A percentile compares a stretch with the other conserved stretches of the same genome.
phyloP scores from a whole-genome alignment of 2,888 invertebrate species.

The Caenorhabditis becei region DNA sequence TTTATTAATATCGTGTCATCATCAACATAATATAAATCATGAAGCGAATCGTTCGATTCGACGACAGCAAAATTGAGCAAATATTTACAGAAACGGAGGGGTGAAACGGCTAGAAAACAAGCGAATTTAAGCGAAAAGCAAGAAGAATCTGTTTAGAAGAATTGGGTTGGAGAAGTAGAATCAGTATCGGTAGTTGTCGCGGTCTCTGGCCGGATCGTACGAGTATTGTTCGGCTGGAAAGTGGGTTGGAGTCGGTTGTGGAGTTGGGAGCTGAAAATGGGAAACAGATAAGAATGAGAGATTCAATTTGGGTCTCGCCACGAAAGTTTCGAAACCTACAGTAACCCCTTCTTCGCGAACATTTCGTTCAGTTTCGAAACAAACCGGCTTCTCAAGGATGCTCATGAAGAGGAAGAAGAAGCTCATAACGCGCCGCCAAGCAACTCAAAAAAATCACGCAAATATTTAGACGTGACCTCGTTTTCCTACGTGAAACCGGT shows the following conservation, averaged over 20 bases:
- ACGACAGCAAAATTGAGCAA: constrained; percentile 65
- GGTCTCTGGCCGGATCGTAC: constrained; percentile 66
- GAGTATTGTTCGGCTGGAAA: constrained; percentile 66
- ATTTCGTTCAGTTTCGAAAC: not conserved
- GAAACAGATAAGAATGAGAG: too few relatives aligned
- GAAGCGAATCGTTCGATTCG: not conserved
- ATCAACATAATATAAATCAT: constrained; percentile 7
- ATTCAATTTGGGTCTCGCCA: too few relatives aligned
- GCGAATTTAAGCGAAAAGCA: constrained; percentile 9
- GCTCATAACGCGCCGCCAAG: too few relatives aligned
- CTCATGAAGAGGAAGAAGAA: too few relatives aligned
- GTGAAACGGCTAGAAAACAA: not conserved
- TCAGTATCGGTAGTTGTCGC: constrained; percentile 68
- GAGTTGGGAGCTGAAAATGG: constrained; percentile 54
- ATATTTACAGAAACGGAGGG: constrained; percentile 60
- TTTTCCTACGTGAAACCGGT: constrained; percentile 20
- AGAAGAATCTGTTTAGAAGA: constrained; percentile 37
- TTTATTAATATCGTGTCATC: constrained; percentile 57
- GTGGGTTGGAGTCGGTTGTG: constrained; percentile 61
- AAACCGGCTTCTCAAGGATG: not conserved
- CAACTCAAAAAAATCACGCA: constrained; percentile 21
- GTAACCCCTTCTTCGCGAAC: too few relatives aligned
- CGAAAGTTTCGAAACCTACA: too few relatives aligned
- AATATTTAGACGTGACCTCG: constrained; percentile 33
- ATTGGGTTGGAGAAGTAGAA: not conserved